Conservation (phyloP, 2,888 invertebrate species). For the Chloromyia formosa region DNA sequence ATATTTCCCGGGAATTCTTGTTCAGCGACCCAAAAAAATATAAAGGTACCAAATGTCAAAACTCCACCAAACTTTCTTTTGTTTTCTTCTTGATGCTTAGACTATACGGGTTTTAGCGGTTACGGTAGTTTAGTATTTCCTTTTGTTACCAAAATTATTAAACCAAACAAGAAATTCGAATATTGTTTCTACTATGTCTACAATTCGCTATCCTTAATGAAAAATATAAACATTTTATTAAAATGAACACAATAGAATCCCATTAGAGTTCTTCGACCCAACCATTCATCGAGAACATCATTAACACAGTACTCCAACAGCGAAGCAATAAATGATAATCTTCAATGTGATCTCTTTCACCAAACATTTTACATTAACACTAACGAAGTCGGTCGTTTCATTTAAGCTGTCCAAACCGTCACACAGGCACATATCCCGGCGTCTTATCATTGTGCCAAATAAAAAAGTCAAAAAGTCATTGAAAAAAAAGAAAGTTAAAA, state of each 20-base stretch:
- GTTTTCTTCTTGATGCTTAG: too few relatives aligned
- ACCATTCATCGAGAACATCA: neutral
- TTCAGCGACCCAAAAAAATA: too few relatives aligned
- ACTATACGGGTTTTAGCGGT: too few relatives aligned
- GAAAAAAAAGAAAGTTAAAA: conserved; percentile 23
- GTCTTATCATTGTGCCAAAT: conserved; percentile 9
- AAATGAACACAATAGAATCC: too few relatives aligned
- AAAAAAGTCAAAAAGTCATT: conserved; percentile 23
- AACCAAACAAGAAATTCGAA: neutral
- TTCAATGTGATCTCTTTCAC: conserved; percentile 4
- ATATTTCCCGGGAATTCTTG: too few relatives aligned
- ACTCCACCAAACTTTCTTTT: too few relatives aligned
- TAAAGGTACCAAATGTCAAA: too few relatives aligned
- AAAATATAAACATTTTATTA: too few relatives aligned
- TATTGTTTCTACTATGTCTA: neutral
- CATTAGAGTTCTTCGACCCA: too few relatives aligned
- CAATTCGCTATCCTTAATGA: too few relatives aligned
- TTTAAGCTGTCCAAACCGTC: neutral
- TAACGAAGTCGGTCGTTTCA: conserved; percentile 1
- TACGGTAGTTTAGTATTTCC: too few relatives aligned
- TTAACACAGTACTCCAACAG: neutral
- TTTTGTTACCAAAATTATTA: too few relatives aligned
- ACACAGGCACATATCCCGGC: neutral
- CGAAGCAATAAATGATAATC: conserved; percentile 7
- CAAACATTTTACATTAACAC: conserved; percentile 3